Conservation (phyloP, 2,797 vertebrate species). For the Pseudochaenichthys georgianus region DNA sequence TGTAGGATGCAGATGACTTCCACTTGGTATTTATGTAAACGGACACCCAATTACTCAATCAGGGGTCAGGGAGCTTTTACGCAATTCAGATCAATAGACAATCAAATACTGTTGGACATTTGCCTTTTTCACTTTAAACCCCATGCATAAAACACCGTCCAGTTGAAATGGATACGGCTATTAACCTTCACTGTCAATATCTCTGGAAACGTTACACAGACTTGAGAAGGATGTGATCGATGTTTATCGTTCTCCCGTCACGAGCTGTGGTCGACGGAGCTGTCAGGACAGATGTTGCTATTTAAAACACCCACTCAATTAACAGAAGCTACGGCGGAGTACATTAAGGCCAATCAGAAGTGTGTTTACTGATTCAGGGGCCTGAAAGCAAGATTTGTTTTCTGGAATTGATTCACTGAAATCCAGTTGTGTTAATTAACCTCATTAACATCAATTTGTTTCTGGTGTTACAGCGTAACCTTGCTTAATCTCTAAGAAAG, state of each 20-base stretch:
- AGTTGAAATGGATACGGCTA: conserved; percentile 22
- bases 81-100: conserved; percentile 42
- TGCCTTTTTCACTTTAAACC: conserved; percentile 20
- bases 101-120: conserved; percentile 29
- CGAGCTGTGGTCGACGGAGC: conserved; percentile 17
- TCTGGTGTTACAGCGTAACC: not conserved
- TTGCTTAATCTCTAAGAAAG: not conserved
- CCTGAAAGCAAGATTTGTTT: not conserved
- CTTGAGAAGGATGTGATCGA: conserved; percentile 18
- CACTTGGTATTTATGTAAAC: conserved; percentile 54
- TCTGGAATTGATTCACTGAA: not conserved
- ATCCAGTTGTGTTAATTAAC: not conserved
- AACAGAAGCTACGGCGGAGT: not conserved
- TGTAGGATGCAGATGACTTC: conserved; percentile 30
- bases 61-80: conserved; percentile 43
- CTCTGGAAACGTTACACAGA: not conserved
- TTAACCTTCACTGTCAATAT: conserved; percentile 28
- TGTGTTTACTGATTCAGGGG: not conserved
- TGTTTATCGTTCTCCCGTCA: conserved; percentile 19
- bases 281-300: conserved; percentile 5
- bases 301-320: conserved; percentile 19
- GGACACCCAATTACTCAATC: conserved; percentile 47
- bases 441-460: not conserved
- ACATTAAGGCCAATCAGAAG: not conserved
- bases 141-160: conserved; percentile 8